phyloP scores from a whole-genome alignment of 2,797 vertebrate genomes.

The Perdix hodgsoniae region DNA sequence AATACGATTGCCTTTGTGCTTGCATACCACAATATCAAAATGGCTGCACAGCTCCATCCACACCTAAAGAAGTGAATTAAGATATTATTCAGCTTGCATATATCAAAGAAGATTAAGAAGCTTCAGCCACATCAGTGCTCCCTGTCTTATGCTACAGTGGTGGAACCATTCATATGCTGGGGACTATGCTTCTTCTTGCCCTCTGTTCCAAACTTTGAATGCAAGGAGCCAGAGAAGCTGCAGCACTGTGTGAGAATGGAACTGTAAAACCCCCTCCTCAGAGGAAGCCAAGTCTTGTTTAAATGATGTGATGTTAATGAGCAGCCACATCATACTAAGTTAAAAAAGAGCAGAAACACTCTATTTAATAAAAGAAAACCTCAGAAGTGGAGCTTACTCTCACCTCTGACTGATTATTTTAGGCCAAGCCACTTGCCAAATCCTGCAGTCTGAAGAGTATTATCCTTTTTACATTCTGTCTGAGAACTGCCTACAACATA shows the following conservation, averaged over 20 bases:
- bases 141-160: background rate
- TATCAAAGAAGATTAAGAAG: background rate
- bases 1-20: background rate
- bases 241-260: background rate
- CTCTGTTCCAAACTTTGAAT: background rate
- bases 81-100: background rate
- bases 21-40: background rate
- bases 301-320: background rate
- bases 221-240: background rate
- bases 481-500: background rate
- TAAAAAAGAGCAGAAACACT: background rate
- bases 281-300: background rate
- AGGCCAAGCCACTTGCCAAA: background rate
- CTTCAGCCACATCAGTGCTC: background rate
- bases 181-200: background rate
- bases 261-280: background rate
- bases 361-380: background rate
- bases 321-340: background rate
- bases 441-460: background rate
- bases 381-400: background rate
- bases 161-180: background rate
- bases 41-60: background rate
- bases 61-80: background rate
- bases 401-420: background rate
- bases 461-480: background rate